Evolutionary conservation across 2,797 vertebrate species (phyloP).

Genomic region (Sphaeramia orbicularis): DNA sequence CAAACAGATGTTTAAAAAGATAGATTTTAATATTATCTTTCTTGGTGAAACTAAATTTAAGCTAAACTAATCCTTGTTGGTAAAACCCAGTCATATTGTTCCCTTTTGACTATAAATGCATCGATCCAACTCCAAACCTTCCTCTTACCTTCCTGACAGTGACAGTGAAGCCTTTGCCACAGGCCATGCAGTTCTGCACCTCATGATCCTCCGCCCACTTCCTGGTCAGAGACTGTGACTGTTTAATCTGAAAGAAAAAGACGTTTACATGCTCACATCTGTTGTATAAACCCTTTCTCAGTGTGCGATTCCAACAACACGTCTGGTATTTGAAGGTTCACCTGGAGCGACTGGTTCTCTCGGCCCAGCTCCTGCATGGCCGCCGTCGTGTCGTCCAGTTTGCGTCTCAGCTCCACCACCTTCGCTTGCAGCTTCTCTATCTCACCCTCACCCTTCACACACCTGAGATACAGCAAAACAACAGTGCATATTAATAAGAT

Average conservation of each 20-base stretch:
- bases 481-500: background rate
- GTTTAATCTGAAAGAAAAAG: slow-evolving; percentile 90
- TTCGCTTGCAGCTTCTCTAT: slow-evolving; percentile 97
- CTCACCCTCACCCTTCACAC: slow-evolving; percentile 96
- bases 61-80: too few species aligned
- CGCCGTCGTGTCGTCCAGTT: slow-evolving; percentile 96
- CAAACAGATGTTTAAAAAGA: too few species aligned
- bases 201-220: slow-evolving; percentile 98
- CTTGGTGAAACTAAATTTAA: too few species aligned
- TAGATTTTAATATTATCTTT: too few species aligned
- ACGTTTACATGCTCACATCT: background rate
- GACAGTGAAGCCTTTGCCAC: slow-evolving; percentile 95
- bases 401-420: slow-evolving; percentile 93
- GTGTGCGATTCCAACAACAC: too few species aligned
- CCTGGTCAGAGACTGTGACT: slow-evolving; percentile 93
- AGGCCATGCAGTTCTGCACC: slow-evolving; percentile 98
- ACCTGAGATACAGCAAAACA: slow-evolving; percentile 79
- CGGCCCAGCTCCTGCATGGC: slow-evolving; percentile 98
- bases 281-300: background rate
- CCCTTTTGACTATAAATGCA: background rate
- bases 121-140: too few species aligned
- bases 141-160: slow-evolving; percentile 92
- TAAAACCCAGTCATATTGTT: too few species aligned
- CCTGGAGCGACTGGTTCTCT: slow-evolving; percentile 98
- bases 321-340: slow-evolving; percentile 53